phyloP scores from a whole-genome alignment of 2,113 vertebrate species.

The Dicerorhinus sumatrensis region DNA sequence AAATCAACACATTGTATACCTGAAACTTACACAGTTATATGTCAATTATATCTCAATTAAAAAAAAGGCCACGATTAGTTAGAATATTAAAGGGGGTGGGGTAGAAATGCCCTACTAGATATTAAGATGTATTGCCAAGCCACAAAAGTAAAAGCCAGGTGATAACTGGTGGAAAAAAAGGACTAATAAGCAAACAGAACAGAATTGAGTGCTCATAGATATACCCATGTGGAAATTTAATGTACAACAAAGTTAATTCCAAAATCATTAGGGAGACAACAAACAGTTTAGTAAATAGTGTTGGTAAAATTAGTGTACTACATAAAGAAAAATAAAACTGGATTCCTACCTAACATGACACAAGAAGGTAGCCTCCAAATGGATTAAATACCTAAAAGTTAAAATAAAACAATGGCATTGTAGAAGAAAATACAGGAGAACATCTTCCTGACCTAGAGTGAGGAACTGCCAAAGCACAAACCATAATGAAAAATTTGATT shows the following conservation, averaged over 20 bases:
- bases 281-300: neutral
- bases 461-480: neutral
- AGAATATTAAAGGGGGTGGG: neutral
- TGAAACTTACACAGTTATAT: neutral
- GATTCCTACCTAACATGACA: neutral
- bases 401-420: neutral
- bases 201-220: neutral
- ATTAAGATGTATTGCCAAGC: neutral
- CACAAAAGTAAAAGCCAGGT: neutral
- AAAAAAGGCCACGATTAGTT: neutral
- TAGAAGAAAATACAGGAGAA: neutral
- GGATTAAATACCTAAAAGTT: neutral
- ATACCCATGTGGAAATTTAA: neutral
- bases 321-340: neutral
- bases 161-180: neutral
- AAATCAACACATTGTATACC: neutral
- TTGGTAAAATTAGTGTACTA: neutral
- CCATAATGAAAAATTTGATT: neutral
- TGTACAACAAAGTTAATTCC: neutral
- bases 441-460: neutral
- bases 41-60: neutral
- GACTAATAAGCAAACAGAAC: neutral
- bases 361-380: neutral
- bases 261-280: neutral
- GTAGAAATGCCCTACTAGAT: neutral